Evolutionary conservation across 2,113 vertebrate species (phyloP).

Genomic region (Apteryx owenii): DNA sequence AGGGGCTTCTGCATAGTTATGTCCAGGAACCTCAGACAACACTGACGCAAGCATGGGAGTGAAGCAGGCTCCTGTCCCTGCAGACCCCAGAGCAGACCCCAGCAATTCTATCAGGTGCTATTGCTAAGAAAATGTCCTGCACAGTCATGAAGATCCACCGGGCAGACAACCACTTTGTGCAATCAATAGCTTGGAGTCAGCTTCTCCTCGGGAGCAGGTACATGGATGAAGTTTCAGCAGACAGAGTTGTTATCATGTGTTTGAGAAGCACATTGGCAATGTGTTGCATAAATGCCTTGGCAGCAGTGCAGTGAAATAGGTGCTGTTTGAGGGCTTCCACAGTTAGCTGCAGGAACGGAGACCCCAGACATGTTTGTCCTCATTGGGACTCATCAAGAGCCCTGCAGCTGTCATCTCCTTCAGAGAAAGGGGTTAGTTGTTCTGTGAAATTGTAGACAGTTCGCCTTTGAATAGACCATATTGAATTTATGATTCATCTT

Average conservation of each 20-base stretch:
- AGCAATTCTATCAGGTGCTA: not conserved
- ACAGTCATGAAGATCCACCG: not conserved
- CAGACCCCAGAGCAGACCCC: not conserved
- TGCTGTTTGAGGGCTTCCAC: not conserved
- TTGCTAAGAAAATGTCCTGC: not conserved
- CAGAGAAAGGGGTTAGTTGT: constrained; percentile 51
- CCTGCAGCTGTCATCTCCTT: constrained; percentile 33
- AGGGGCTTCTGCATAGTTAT: not conserved
- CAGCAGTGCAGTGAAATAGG: not conserved
- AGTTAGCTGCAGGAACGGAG: not conserved
- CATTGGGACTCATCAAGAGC: not conserved
- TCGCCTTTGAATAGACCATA: constrained; percentile 16
- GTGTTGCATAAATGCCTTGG: not conserved
- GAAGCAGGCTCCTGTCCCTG: not conserved
- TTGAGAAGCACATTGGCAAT: not conserved
- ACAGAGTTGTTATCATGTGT: not conserved
- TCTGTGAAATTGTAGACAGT: constrained; percentile 24
- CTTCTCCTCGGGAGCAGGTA: not conserved
- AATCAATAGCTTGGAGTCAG: not conserved
- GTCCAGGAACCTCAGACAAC: not conserved
- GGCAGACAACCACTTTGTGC: not conserved
- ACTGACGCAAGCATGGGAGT: not conserved
- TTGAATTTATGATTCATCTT: constrained; percentile 24
- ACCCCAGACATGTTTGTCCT: not conserved
- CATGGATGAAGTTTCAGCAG: not conserved